Percentiles rank a stretch among this genome's conserved stretches.
phyloP scores from a whole-genome alignment of 2,797 vertebrate species.

The Esox masquinongy region DNA sequence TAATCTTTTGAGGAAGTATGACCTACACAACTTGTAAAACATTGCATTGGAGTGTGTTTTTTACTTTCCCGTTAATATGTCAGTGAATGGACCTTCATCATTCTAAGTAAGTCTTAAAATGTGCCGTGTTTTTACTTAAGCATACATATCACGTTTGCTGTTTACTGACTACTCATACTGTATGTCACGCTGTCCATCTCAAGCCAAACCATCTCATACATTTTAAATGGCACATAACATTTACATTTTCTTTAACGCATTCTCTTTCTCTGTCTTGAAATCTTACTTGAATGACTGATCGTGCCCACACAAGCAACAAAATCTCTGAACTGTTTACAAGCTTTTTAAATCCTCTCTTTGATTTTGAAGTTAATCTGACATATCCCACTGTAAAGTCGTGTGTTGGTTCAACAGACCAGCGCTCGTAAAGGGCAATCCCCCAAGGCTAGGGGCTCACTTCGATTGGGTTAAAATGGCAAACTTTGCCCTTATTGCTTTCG shows the following conservation, averaged over 20 bases:
- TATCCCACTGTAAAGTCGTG: constrained; percentile 65
- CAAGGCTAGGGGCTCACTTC: constrained; percentile 58
- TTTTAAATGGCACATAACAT: constrained; percentile 68
- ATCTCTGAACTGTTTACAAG: constrained; percentile 68
- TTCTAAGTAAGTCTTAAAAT: constrained; percentile 59
- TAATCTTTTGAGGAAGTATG: too few relatives aligned
- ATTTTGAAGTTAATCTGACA: constrained; percentile 76
- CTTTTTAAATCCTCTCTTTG: constrained; percentile 60
- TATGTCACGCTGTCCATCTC: constrained; percentile 30
- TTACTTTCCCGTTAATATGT: constrained; percentile 15
- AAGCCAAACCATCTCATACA: constrained; percentile 52
- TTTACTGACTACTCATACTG: constrained; percentile 23
- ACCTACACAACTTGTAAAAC: too few relatives aligned
- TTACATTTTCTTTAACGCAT: constrained; percentile 58
- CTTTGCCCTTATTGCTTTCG: constrained; percentile 60
- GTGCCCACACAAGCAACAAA: constrained; percentile 63
- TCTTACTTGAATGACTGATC: constrained; percentile 68
- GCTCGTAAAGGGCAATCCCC: constrained; percentile 63
- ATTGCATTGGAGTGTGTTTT: too few relatives aligned
- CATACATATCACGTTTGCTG: constrained; percentile 58
- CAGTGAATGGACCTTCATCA: constrained; percentile 44
- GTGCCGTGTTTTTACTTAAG: constrained; percentile 64
- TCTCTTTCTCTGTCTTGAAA: constrained; percentile 35
- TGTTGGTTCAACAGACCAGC: constrained; percentile 70
- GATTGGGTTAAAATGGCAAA: constrained; percentile 61